Base-by-base conservation (phyloP, 2,113 vertebrate genomes). In the Burhinus oedicnemus region DNA sequence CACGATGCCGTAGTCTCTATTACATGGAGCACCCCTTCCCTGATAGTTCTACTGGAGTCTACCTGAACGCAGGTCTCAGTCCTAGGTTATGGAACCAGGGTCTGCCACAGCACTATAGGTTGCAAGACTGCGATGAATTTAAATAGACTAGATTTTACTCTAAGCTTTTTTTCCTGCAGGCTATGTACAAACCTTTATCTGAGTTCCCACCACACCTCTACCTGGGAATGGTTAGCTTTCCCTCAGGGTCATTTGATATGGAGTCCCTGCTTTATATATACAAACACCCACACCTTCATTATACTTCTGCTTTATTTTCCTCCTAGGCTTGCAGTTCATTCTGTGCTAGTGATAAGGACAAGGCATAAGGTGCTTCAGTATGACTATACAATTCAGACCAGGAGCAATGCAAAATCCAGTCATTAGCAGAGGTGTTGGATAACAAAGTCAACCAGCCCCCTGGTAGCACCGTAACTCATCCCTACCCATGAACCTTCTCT, bases 201-300 rank as follows among this genome's bases (percentile, higher is more conserved):
- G 84, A 91, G 94, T 96, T 97, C 97, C 94, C 97, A 97, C 97
- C 94, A 96, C 96, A 88, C 97, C 97, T 97, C 52, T 94, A 83
- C 91, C 94, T 97, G 94, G 93, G 96, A 97, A 96, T 97, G 65
- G 94, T 93, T 92, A 66, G 83, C 90, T 97, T 96, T 79, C 70
- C 93, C 92, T 69, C 57, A 7, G 91, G 95, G 95, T 66, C 78
- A 86, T 95, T 97, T 89, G 92, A 97, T 96, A 96, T 0, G 18
- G 83, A 96, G 89, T 70, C 80, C 58, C 83, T 93, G 82, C 64
- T 94, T 92, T 91, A 87, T 85, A 91, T 51, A 69, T 54, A 90
- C 74, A 68, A 97, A 97, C 93, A 81, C 97, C 95, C 94, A 97
- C 97, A 70, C 88, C 88, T 97, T 97, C 96, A 96, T 97, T 97